These are phyloP conservation scores for Chamaedrilus cognettii DNA, from an alignment of 2,888 invertebrate genomes.

Conservation along the genomic window DNA sequence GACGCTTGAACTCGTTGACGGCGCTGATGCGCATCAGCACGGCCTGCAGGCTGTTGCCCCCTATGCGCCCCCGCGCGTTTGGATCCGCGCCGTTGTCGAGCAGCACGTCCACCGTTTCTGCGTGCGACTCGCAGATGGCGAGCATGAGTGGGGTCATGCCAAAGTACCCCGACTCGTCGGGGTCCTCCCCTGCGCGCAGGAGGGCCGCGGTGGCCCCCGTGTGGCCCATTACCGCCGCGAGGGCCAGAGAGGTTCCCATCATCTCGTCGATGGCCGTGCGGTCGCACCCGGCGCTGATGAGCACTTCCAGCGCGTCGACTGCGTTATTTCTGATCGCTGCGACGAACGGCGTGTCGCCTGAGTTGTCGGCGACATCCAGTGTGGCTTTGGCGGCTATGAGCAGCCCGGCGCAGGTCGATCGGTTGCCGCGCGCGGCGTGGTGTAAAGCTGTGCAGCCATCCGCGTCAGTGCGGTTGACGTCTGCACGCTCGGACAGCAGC, in stretches of 20 bases:
- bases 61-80: constrained; percentile 13
- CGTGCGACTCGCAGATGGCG: constrained; percentile 24
- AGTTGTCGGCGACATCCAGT: constrained; percentile 17
- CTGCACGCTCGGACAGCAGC: constrained; percentile 17
- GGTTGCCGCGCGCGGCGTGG: constrained; percentile 14
- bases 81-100: constrained; percentile 24
- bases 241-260: constrained; percentile 26
- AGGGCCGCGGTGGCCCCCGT: constrained; percentile 15
- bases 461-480: constrained; percentile 16
- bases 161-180: constrained; percentile 28
- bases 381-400: constrained; percentile 18
- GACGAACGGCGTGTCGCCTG: constrained; percentile 23
- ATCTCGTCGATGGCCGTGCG: constrained; percentile 25
- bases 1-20: constrained; percentile 16
- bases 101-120: constrained; percentile 16
- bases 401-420: not conserved
- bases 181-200: constrained; percentile 25
- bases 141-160: constrained; percentile 28
- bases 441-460: constrained; percentile 22
- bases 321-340: constrained; percentile 16
- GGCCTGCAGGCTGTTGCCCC: constrained; percentile 15
- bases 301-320: not conserved
- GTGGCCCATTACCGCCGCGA: constrained; percentile 23
- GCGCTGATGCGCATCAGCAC: constrained; percentile 8
- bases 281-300: constrained; percentile 27